Percentiles rank a stretch among this genome's conserved stretches.
Evolutionary conservation across 2,888 invertebrate genomes (phyloP).

Genomic region (Dynastes grantii): DNA sequence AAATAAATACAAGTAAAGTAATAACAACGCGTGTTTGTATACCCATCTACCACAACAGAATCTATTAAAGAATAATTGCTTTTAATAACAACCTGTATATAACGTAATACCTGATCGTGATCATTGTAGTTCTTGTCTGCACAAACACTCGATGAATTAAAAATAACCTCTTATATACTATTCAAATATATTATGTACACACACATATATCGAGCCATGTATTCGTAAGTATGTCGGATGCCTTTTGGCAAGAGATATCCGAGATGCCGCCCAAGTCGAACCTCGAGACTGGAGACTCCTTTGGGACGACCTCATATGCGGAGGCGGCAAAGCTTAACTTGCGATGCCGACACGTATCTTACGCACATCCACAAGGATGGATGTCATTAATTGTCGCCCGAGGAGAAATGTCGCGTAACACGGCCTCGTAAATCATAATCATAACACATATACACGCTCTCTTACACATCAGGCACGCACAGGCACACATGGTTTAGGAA

Average conservation of each 20-base stretch:
- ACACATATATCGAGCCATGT: neutral
- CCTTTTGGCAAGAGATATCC: slow-evolving; percentile 24
- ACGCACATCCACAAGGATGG: slow-evolving; percentile 54
- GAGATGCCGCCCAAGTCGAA: slow-evolving; percentile 1
- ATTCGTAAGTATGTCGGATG: slow-evolving; percentile 24
- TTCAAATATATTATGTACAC: neutral
- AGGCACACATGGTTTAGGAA: neutral
- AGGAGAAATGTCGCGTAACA: slow-evolving; percentile 55
- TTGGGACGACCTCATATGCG: neutral
- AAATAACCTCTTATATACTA: slow-evolving; percentile 8
- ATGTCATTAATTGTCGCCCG: slow-evolving; percentile 56
- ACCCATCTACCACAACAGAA: no score
- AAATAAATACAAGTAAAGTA: no score
- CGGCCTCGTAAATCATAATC: slow-evolving; percentile 54
- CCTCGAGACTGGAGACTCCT: neutral
- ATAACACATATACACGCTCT: slow-evolving; percentile 2
- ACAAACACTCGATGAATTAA: slow-evolving; percentile 18
- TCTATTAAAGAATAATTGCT: no score
- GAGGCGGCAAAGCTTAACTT: slow-evolving; percentile 20
- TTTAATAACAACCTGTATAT: neutral
- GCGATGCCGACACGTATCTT: neutral
- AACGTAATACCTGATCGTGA: neutral
- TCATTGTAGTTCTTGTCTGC: neutral
- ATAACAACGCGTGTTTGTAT: no score
- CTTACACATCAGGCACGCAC: neutral